These are phyloP conservation scores for Drosophila hawaiiensis DNA, from an alignment of 2,888 invertebrate genomes.

Conservation along the genomic window DNA sequence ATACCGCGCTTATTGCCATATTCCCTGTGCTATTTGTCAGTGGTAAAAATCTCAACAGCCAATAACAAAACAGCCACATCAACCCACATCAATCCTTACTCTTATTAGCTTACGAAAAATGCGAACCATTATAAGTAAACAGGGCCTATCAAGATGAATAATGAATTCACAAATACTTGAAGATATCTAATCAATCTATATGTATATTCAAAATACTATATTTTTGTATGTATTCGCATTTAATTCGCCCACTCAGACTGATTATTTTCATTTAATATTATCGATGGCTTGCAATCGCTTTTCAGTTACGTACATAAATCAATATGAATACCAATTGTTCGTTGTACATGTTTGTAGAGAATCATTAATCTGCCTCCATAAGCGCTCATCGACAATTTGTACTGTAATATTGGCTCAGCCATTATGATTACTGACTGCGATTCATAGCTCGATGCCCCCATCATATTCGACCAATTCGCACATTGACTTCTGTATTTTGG, in stretches of 20 bases:
- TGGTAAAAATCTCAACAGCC: background rate
- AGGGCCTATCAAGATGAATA: too few relatives aligned
- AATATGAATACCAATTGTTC: background rate
- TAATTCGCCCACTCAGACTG: background rate
- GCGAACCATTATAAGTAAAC: too few relatives aligned
- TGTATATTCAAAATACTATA: background rate
- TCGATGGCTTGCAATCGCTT: background rate
- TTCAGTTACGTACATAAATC: background rate
- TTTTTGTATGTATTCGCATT: background rate
- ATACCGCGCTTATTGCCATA: too few relatives aligned
- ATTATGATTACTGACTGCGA: background rate
- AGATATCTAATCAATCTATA: background rate
- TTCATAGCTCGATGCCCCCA: slow-evolving; percentile 1
- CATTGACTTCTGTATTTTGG: background rate
- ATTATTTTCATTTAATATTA: background rate
- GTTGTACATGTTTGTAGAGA: background rate
- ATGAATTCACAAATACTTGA: background rate
- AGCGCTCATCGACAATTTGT: background rate
- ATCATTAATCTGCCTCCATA: background rate
- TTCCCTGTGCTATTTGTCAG: too few relatives aligned
- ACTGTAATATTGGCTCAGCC: background rate
- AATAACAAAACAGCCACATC: too few relatives aligned
- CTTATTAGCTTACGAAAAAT: too few relatives aligned
- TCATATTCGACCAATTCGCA: slow-evolving; percentile 1
- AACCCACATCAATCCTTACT: too few relatives aligned